Percentiles rank a stretch among this genome's conserved stretches.
Conservation (phyloP, 35 echinoderm and acorn worm genomes). For the Diadema setosum region DNA sequence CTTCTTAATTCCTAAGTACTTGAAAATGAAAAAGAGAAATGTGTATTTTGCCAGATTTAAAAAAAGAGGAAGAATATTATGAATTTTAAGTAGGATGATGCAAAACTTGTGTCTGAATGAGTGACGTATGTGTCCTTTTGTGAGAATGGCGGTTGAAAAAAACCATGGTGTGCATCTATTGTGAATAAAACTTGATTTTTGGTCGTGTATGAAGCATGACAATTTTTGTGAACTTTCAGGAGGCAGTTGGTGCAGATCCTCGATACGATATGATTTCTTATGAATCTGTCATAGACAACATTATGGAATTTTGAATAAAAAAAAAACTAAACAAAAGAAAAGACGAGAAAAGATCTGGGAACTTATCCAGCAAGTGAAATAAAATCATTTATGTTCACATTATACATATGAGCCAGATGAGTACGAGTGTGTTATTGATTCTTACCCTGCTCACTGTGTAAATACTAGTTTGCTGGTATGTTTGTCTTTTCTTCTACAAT, state of each 20-base stretch:
- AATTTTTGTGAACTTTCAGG: background rate
- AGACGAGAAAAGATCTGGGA: too few relatives aligned
- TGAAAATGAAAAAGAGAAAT: background rate
- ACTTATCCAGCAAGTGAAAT: background rate
- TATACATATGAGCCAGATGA: background rate
- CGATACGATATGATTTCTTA: background rate
- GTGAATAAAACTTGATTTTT: too few relatives aligned
- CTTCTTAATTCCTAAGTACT: background rate
- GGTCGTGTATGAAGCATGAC: background rate
- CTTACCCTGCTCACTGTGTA: background rate
- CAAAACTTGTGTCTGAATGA: background rate
- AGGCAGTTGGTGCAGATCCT: background rate
- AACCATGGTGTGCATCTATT: too few relatives aligned
- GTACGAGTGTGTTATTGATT: background rate
- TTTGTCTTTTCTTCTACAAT: background rate
- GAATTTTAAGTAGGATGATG: background rate
- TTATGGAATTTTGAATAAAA: background rate
- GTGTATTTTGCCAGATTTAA: background rate
- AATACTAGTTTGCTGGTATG: background rate
- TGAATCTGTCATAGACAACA: background rate
- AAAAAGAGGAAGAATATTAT: background rate
- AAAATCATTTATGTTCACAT: constrained; percentile 2
- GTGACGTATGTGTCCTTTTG: background rate
- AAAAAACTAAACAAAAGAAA: background rate
- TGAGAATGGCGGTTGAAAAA: background rate